Base-by-base conservation (phyloP, 2,113 vertebrate species). In the Eupsittula cactorum region DNA sequence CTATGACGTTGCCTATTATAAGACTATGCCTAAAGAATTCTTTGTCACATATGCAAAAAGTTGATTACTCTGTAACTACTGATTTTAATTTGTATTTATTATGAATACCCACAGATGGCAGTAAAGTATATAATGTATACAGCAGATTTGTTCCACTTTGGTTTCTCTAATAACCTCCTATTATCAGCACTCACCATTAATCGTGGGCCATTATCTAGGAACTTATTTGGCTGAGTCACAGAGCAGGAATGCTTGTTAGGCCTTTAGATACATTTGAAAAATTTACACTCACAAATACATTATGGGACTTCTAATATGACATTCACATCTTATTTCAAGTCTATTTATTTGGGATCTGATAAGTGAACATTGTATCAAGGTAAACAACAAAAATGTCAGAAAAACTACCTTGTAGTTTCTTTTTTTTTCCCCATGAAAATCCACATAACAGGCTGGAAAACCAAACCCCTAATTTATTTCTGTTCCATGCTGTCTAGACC, bases 381-480 rank as follows among this genome's bases (percentile, higher is more conserved):
- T 41, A 62, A 75, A 74, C 52, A 93, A 80, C 42, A 97, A 93
- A 93, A 96, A 96, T 89, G 41, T 13, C 69, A 60, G 35, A 75
- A 92, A 88, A 97, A 82, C 46, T 73, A 79, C 60, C 65, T 69
- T 65, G 28, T 74, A 65, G 16, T 79, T 13, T 19, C 28, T 27
- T 55, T 14, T 27, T 15, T 88, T 67, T 74, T 23, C 3, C 7
- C 62, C 73, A 67, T 19, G 55, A 55, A 87, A 73, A 91, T 59
- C 78, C 73, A 94, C 35, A 59, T 76, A 94, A 71, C 42, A 82
- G 46, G 50, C 68, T 95, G 67, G 71, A 97, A 97, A 97, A 47
- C 67, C 64, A 90, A 97, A 97, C 84, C 86, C 92, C 95, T 92
- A 94, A 97, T 97, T 97, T 97, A 96, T 91, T 97, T 88, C 14